A percentile compares a stretch with the other conserved stretches of the same genome.
phyloP scores from a whole-genome alignment of 2,797 vertebrate species.

The Propithecus perrieri region DNA sequence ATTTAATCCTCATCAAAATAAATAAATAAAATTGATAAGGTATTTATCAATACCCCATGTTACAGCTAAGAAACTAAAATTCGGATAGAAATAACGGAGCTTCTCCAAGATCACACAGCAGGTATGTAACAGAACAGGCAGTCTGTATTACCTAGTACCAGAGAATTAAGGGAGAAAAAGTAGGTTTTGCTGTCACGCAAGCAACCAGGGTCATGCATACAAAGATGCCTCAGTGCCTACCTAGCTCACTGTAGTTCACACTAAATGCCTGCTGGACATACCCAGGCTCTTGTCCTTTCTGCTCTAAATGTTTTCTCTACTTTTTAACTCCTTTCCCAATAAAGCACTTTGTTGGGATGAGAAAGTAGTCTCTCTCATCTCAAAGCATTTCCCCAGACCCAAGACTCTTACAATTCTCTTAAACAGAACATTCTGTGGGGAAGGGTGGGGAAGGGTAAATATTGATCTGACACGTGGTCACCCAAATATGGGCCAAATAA shows the following conservation, averaged over 20 bases:
- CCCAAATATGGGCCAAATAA: background rate
- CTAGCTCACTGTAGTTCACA: background rate
- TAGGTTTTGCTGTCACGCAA: background rate
- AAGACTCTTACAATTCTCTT: background rate
- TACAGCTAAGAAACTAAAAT: background rate
- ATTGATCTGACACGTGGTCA: background rate
- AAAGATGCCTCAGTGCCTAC: background rate
- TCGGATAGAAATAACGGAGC: background rate
- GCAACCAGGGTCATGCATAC: background rate
- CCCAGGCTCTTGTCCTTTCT: background rate
- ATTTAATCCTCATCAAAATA: background rate
- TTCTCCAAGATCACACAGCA: background rate
- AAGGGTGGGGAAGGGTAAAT: background rate
- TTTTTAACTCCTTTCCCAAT: background rate
- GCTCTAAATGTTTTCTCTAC: background rate
- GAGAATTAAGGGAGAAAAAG: background rate
- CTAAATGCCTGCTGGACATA: background rate
- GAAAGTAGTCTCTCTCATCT: background rate
- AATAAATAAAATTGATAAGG: background rate
- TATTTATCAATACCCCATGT: background rate
- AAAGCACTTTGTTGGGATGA: background rate
- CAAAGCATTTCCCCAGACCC: background rate
- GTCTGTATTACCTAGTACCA: background rate
- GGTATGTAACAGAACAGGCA: background rate
- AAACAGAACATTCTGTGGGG: background rate